Base-by-base conservation (phyloP, 2,113 vertebrate genomes). In the Meriones unguiculatus region DNA sequence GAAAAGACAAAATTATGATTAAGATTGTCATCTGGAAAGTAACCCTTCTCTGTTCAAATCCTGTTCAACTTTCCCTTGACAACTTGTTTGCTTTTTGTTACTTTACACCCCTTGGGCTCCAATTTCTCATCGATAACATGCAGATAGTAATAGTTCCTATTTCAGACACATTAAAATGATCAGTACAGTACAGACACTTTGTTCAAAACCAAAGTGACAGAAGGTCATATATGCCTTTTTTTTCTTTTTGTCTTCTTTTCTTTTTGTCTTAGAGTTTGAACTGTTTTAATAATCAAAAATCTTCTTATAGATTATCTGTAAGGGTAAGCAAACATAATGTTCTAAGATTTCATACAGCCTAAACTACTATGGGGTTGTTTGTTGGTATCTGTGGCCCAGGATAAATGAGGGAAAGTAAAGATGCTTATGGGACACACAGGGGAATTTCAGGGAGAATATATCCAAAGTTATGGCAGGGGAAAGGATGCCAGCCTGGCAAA, bases 71-170 rank as follows among this genome's bases (percentile, higher is more conserved):
- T 80, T 52, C n/a, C 15, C 38, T 64, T 82, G 72, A 32, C 12
- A 57, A 10, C 46, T 13, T 46, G 78, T 81, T 30, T 82, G 59
- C 70, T 41, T 94, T 96, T 89, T 87, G 9, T 80, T 85, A 92
- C 67, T 85, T 80, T 80, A 14, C 11, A 69, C 46, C 54, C 50
- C 28, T 88, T 84, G 54, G 38, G 32, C 69, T 85, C 14, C 67
- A 15, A 85, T 52, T 82, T 11, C 38, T 88, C 50, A 69, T 65
- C 64, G 73, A 54, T 22, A 41, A 8, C 9, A 24, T 81, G 32
- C 10, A 5, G 5, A 57, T 12, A 81, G 54, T 22, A 81, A 59
- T n/a, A 38, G 35, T 32, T 67, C n/a, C 14, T 52, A 38, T 80
- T 92, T 78, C 65, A 90, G 0, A 62, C 18, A 25, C 7, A 72